Evolutionary conservation across 2,888 invertebrate species (phyloP).

Genomic region (Crossocerus cetratus): DNA sequence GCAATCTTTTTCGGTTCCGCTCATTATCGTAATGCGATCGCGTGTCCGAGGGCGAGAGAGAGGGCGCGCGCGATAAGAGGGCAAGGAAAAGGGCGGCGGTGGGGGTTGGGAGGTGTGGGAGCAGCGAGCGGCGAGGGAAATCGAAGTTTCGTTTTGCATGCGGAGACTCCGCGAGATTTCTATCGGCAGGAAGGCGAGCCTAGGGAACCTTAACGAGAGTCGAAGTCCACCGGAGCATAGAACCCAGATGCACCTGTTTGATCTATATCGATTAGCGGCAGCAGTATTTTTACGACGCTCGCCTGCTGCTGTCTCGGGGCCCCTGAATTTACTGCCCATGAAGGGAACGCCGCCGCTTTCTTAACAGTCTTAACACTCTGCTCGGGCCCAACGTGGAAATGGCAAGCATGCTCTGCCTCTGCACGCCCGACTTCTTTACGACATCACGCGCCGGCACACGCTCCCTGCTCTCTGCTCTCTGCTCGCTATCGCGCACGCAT

Average conservation of each 20-base stretch:
- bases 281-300: constrained; percentile 29
- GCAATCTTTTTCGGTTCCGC: too few relatives aligned
- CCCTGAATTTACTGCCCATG: constrained; percentile 17
- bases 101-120: too few relatives aligned
- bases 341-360: too few relatives aligned
- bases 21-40: too few relatives aligned
- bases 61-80: too few relatives aligned
- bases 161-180: constrained; percentile 30
- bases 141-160: constrained; percentile 4
- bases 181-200: constrained; percentile 45
- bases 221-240: constrained; percentile 46
- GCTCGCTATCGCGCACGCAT: not conserved
- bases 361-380: too few relatives aligned
- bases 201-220: constrained; percentile 44
- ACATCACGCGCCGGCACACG: not conserved
- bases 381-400: too few relatives aligned
- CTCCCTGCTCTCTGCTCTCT: too few relatives aligned
- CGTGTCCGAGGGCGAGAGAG: too few relatives aligned
- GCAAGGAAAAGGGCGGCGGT: too few relatives aligned
- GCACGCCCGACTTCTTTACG: too few relatives aligned
- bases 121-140: not conserved
- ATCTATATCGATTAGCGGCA: constrained; percentile 44
- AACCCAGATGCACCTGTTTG: constrained; percentile 49
- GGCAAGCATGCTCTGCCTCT: too few relatives aligned
- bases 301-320: constrained; percentile 24